phyloP scores from a whole-genome alignment of 2,113 vertebrate species.

The Sebastes fasciatus region DNA sequence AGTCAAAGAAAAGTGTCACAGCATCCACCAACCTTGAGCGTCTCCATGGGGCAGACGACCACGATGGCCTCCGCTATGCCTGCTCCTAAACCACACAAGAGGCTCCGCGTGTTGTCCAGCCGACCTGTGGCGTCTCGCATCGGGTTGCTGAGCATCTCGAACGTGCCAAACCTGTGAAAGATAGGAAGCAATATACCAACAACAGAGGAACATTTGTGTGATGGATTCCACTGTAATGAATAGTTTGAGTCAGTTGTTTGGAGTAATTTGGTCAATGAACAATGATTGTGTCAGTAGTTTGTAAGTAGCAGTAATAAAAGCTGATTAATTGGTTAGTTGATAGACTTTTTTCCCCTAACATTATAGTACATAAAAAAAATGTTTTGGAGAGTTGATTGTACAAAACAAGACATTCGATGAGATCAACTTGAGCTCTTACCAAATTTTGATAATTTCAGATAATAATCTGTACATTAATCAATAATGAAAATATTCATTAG shows the following conservation, averaged over 20 bases:
- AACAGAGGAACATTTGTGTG: neutral
- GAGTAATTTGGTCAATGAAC: too few relatives aligned
- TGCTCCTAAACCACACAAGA: constrained; percentile 84
- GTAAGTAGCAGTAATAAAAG: neutral
- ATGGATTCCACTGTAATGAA: neutral
- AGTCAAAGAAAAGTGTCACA: neutral
- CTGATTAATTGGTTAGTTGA: neutral
- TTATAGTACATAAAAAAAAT: too few relatives aligned
- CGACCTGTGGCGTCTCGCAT: constrained; percentile 83
- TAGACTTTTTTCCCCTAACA: too few relatives aligned
- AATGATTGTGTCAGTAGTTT: too few relatives aligned
- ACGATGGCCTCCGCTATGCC: constrained; percentile 84
- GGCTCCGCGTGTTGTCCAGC: constrained; percentile 84
- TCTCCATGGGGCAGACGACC: constrained; percentile 89
- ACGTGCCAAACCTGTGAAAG: constrained; percentile 83
- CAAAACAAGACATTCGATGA: neutral
- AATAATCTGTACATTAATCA: neutral
- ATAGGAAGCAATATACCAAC: neutral
- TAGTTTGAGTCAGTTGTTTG: too few relatives aligned
- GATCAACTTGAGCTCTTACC: neutral
- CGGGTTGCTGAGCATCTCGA: constrained; percentile 85
- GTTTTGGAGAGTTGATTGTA: neutral
- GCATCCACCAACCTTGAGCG: constrained; percentile 80
- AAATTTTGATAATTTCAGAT: neutral
- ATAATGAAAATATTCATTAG: neutral